Evolutionary conservation across 2,113 vertebrate species (phyloP).

Genomic region (Prunella fulvescens): DNA sequence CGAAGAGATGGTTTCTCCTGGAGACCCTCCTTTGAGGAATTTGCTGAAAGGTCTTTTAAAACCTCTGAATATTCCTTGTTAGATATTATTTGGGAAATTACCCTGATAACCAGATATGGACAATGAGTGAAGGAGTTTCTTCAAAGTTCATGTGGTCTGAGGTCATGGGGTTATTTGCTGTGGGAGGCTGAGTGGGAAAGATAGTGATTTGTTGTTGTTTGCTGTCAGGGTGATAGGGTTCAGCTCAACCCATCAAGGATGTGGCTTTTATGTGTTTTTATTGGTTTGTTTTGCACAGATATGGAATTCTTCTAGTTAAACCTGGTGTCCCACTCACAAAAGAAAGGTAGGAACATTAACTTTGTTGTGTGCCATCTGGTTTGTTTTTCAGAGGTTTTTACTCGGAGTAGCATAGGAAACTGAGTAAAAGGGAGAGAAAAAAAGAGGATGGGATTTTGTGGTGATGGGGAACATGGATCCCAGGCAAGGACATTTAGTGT

Average conservation of each 20-base stretch:
- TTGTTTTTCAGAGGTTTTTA: not conserved
- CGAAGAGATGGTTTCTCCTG: slow-evolving; percentile 78
- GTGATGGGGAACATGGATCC: not conserved
- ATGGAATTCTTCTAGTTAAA: slow-evolving; percentile 71
- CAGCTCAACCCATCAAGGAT: not conserved
- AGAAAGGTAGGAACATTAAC: slow-evolving; percentile 65
- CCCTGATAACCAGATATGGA: not conserved
- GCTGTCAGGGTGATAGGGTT: not conserved
- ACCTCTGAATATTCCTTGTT: not conserved
- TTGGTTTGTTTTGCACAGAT: slow-evolving; percentile 60
- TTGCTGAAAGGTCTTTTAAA: slow-evolving; percentile 69
- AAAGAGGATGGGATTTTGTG: not conserved
- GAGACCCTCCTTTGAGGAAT: slow-evolving; percentile 76
- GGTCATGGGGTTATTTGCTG: not conserved
- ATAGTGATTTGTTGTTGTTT: not conserved
- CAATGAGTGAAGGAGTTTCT: not conserved
- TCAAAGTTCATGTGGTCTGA: not conserved
- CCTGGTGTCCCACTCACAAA: slow-evolving; percentile 57
- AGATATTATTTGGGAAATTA: not conserved
- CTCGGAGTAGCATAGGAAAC: not conserved
- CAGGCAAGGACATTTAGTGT: not conserved
- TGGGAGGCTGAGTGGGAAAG: not conserved
- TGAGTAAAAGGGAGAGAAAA: not conserved
- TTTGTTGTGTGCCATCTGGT: not conserved
- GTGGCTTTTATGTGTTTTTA: not conserved